Conservation (phyloP, 1,140 invertebrate genomes). For the Drosophila orena region DNA sequence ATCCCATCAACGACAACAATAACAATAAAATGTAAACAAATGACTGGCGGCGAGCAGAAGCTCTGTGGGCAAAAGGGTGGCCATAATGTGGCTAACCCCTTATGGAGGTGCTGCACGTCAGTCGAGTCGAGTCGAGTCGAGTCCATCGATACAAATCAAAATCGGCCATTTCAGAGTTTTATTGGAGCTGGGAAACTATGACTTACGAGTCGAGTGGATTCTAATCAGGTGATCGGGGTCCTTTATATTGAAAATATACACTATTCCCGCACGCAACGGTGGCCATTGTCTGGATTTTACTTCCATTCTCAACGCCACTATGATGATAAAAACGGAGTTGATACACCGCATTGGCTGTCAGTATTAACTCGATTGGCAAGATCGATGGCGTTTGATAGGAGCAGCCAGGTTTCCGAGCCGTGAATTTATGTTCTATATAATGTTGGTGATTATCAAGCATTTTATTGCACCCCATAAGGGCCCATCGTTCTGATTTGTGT, state of each 20-base stretch:
- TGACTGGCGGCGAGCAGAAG: constrained; percentile 56
- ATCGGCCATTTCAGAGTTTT: constrained; percentile 67
- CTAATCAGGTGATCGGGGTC: constrained; percentile 53
- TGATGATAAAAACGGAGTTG: constrained; percentile 31
- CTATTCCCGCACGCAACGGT: constrained; percentile 63
- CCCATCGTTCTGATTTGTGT: constrained; percentile 12
- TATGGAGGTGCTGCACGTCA: constrained; percentile 70
- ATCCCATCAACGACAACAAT: constrained; percentile 82
- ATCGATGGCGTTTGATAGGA: constrained; percentile 65
- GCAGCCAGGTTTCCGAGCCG: constrained; percentile 3
- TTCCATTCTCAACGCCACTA: constrained; percentile 58
- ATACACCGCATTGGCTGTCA: constrained; percentile 72
- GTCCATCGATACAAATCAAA: constrained; percentile 77
- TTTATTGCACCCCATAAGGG: constrained; percentile 35
- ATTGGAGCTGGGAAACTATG: constrained; percentile 67
- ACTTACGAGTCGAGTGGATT: constrained; percentile 61
- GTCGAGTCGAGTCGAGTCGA: constrained; percentile 55
- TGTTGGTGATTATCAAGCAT: constrained; percentile 27
- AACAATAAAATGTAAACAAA: constrained; percentile 83
- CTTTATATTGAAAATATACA: constrained; percentile 66
- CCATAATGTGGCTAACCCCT: constrained; percentile 27
- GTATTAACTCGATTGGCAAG: constrained; percentile 74
- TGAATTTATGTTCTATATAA: constrained; percentile 47
- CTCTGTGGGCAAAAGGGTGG: constrained; percentile 6
- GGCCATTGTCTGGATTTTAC: constrained; percentile 69